A percentile compares a stretch with the other conserved stretches of the same genome.
Conservation (phyloP, 2,888 invertebrate species). For the Saturnia japonica region DNA sequence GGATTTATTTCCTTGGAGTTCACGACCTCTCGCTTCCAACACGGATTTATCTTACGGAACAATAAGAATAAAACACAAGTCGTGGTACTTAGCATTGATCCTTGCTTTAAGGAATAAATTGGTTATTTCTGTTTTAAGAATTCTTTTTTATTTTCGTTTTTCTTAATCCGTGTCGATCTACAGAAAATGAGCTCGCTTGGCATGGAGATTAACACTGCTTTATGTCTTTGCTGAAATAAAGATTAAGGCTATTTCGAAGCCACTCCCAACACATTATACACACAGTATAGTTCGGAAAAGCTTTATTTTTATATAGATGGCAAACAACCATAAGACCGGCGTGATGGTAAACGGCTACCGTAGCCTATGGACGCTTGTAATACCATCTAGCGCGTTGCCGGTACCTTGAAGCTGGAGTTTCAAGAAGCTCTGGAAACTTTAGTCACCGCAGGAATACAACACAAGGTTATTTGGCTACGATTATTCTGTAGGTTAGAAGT, state of each 20-base stretch:
- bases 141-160: slow-evolving; percentile 4
- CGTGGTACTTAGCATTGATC: slow-evolving; percentile 9
- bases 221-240: background rate
- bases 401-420: no score
- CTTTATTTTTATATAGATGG: no score
- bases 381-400: no score
- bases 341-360: no score
- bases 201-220: background rate
- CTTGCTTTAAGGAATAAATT: slow-evolving; percentile 6
- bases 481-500: no score
- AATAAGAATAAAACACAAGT: slow-evolving; percentile 18
- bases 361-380: no score
- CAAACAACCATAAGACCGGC: no score
- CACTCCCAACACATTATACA: background rate
- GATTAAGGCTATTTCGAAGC: background rate
- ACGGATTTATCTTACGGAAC: slow-evolving; percentile 31
- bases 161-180: background rate
- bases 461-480: no score
- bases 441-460: no score
- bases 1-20: slow-evolving; percentile 42
- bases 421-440: no score
- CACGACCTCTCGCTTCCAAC: slow-evolving; percentile 25
- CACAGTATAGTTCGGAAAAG: no score
- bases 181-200: background rate
- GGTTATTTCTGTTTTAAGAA: background rate